Evolutionary conservation across 2,113 vertebrate species (phyloP).

Genomic region (Thermophis baileyi): DNA sequence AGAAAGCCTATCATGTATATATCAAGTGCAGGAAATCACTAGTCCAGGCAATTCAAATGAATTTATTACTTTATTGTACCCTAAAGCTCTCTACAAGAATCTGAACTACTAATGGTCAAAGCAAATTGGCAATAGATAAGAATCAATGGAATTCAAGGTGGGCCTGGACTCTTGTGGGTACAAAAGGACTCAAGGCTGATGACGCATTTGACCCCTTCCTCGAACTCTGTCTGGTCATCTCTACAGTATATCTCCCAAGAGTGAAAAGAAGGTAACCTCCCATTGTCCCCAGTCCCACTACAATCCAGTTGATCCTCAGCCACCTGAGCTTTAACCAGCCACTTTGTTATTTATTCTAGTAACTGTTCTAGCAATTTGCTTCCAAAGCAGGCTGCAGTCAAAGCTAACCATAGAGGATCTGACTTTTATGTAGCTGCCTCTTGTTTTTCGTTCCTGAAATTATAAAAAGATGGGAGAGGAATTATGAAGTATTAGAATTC

Average conservation of each 20-base stretch:
- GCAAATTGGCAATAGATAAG: too few relatives aligned
- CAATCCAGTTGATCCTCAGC: background rate
- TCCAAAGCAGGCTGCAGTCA: background rate
- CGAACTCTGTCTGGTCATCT: too few relatives aligned
- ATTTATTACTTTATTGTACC: background rate
- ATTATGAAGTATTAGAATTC: background rate
- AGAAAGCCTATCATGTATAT: background rate
- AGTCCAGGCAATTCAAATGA: background rate
- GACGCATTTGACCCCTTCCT: background rate
- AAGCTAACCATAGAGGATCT: background rate
- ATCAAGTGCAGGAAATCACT: background rate
- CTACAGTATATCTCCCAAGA: background rate
- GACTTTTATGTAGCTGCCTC: background rate
- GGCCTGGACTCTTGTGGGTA: too few relatives aligned
- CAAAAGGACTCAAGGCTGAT: background rate
- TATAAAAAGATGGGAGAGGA: background rate
- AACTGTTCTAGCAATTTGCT: background rate
- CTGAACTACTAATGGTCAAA: background rate
- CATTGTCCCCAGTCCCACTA: background rate
- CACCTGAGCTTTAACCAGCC: background rate
- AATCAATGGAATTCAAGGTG: too few relatives aligned
- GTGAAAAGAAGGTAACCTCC: background rate
- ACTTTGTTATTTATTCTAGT: background rate
- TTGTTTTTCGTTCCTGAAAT: background rate
- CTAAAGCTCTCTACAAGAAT: background rate